Evolutionary conservation across 2,888 invertebrate species (phyloP).

Genomic region (Leptinotarsa tumamoca): DNA sequence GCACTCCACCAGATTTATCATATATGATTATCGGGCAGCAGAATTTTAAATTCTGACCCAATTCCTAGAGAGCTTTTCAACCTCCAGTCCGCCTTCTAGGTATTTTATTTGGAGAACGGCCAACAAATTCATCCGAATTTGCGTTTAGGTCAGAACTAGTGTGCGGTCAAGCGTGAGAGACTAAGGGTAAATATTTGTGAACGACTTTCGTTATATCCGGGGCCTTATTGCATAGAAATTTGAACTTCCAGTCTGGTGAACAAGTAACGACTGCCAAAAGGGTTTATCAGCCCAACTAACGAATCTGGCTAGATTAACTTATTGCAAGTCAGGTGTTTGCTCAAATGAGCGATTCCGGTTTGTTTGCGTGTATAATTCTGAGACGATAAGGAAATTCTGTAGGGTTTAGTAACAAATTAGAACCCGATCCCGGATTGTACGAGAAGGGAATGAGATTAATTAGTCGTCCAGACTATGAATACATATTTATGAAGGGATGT

Average conservation of each 20-base stretch:
- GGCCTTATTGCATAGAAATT: slow-evolving; percentile 20
- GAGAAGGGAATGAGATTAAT: background rate
- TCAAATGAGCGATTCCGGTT: background rate
- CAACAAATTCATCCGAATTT: slow-evolving; percentile 41
- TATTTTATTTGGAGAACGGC: slow-evolving; percentile 38
- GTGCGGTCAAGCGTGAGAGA: slow-evolving; percentile 37
- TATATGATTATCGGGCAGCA: background rate
- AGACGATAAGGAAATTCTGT: background rate
- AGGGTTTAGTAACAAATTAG: background rate
- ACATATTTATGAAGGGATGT: background rate
- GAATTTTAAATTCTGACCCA: slow-evolving; percentile 3
- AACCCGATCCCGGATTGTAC: background rate
- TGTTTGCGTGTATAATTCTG: slow-evolving; percentile 4
- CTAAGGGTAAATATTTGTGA: slow-evolving; percentile 45
- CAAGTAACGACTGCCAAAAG: slow-evolving; percentile 20
- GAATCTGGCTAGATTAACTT: slow-evolving; percentile 10
- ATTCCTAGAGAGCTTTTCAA: background rate
- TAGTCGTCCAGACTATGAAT: background rate
- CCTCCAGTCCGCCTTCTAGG: slow-evolving; percentile 15
- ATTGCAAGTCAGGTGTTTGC: slow-evolving; percentile 20
- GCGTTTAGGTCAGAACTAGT: slow-evolving; percentile 40
- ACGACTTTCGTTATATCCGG: slow-evolving; percentile 34
- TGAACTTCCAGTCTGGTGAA: slow-evolving; percentile 27
- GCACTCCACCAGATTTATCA: background rate
- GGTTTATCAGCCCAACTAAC: slow-evolving; percentile 15